Conservation (phyloP, 1,140 invertebrate genomes). For the Aphelenchoides besseyi region DNA sequence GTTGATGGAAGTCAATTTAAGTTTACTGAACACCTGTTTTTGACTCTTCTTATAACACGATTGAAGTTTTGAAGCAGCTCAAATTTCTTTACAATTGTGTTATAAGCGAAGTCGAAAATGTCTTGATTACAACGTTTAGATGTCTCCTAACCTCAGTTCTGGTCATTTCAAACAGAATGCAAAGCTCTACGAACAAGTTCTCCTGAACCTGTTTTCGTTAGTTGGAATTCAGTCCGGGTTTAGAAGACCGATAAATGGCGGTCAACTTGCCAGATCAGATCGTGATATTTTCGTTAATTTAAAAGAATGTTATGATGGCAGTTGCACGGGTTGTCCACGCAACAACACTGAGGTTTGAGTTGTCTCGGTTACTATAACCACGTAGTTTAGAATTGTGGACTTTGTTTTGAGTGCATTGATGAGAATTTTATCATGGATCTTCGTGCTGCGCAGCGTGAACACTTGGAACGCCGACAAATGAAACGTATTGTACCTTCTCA, state of each 20-base stretch:
- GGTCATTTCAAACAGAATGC: slow-evolving; percentile 83
- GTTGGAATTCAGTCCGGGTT: slow-evolving; percentile 71
- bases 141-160: slow-evolving; percentile 91
- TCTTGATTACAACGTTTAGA: too few species aligned
- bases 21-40: too few species aligned
- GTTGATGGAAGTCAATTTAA: slow-evolving; percentile 95
- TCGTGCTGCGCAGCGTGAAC: slow-evolving; percentile 74
- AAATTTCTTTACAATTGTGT: too few species aligned
- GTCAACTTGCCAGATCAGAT: slow-evolving; percentile 68
- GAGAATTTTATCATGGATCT: slow-evolving; percentile 68
- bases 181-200: slow-evolving; percentile 81
- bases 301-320: background rate
- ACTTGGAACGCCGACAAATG: slow-evolving; percentile 75
- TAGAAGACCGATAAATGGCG: slow-evolving; percentile 68
- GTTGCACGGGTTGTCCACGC: background rate
- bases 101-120: too few species aligned
- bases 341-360: slow-evolving; percentile 23
- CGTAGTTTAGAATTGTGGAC: slow-evolving; percentile 69
- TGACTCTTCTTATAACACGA: too few species aligned
- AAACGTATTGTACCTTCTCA: slow-evolving; percentile 76
- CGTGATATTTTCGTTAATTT: background rate
- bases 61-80: too few species aligned
- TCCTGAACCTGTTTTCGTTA: slow-evolving; percentile 79
- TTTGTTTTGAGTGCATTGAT: slow-evolving; percentile 77
- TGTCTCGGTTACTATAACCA: too few species aligned